Conservation (phyloP, 2,888 invertebrate genomes). For the Synergus japonicus region DNA sequence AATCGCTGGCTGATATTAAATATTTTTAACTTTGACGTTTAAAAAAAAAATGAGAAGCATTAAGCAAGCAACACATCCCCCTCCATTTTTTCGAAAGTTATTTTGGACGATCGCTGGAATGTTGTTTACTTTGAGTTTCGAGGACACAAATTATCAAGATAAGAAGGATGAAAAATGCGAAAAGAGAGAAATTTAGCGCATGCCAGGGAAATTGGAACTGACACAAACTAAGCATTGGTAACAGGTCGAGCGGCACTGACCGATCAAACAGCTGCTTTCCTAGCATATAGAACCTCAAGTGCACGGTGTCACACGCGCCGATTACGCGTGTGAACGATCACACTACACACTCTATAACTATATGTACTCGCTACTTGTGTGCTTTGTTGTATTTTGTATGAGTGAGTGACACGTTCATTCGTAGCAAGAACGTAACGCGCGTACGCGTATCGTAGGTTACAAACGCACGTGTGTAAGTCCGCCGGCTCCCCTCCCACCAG, state of each 20-base stretch:
- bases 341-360: conserved; percentile 2
- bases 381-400: conserved; percentile 3
- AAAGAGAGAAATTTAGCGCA: not conserved
- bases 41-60: not conserved
- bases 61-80: not conserved
- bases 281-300: not conserved
- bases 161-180: not conserved
- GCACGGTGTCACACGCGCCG: conserved; percentile 23
- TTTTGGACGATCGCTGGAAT: not conserved
- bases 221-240: not conserved
- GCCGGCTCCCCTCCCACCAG: conserved; percentile 41
- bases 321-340: conserved; percentile 42
- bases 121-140: not conserved
- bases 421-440: conserved; percentile 60
- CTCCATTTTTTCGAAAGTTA: not conserved
- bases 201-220: not conserved
- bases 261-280: conserved; percentile 9
- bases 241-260: not conserved
- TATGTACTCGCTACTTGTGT: conserved; percentile 24
- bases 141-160: not conserved
- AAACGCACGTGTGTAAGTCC: conserved; percentile 67
- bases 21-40: not conserved
- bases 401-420: conserved; percentile 44
- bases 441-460: conserved; percentile 67
- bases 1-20: no score